A percentile compares a stretch with the other conserved stretches of the same genome.
Evolutionary conservation across 2,113 vertebrate species (phyloP).

Genomic region (Accipiter virgatus): DNA sequence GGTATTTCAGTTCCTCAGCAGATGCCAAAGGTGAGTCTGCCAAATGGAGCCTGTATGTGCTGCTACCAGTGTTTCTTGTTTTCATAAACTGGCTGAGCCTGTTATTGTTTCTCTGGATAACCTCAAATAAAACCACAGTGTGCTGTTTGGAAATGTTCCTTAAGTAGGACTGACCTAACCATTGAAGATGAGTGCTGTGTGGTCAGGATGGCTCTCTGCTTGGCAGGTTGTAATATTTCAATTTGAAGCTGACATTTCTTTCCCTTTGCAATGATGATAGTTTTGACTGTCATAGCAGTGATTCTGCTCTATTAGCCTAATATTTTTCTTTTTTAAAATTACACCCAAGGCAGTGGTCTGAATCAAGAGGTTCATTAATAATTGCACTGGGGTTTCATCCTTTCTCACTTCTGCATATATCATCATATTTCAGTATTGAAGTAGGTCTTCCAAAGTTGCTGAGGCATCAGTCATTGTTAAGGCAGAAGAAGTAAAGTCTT

Average conservation of each 20-base stretch:
- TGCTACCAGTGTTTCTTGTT: neutral
- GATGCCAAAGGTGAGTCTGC: neutral
- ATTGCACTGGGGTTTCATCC: neutral
- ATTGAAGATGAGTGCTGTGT: rapidly evolving
- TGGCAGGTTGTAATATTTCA: neutral
- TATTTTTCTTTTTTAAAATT: neutral
- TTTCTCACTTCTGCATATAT: neutral
- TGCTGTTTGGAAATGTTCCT: neutral
- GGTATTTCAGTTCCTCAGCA: neutral
- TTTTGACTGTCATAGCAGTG: neutral
- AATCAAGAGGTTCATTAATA: neutral
- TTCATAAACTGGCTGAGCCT: neutral
- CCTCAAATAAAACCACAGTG: neutral
- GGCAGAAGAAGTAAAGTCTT: neutral
- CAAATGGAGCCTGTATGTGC: neutral
- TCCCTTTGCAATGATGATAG: neutral
- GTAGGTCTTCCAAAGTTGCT: neutral
- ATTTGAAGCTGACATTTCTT: neutral
- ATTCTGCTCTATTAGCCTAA: neutral
- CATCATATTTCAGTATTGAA: too few species aligned
- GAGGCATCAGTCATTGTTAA: neutral
- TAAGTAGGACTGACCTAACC: neutral
- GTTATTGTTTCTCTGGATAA: neutral
- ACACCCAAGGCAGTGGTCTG: neutral
- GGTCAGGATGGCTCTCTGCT: neutral